Base-by-base conservation (phyloP, 1,140 invertebrate genomes). In the Parasteatoda tepidariorum region DNA sequence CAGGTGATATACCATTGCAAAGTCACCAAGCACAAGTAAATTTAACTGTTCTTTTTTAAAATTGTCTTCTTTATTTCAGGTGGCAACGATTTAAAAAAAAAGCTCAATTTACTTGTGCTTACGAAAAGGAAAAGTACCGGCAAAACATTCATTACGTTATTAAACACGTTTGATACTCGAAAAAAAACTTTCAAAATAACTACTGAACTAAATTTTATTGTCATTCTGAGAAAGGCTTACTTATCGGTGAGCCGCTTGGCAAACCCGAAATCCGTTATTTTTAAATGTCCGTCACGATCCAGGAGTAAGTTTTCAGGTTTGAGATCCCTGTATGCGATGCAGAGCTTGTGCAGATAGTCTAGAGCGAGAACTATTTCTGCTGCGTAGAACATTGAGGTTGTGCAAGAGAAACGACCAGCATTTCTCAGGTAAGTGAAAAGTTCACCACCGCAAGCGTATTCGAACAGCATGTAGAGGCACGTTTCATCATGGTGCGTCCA, bases 251-350 rank as follows among this genome's bases (percentile, higher is more conserved):
- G 89, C 87, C 95, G 95, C 90, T 99, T 99, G 7, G 97, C 96
- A 89, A 99, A 99, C 41, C 97, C 97, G 89, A 99, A 99, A 89
- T 99, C 97, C 15, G 97, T 98, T 74, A 99, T 96, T 89, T 98
- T 98, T 82, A 99, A 90, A 89, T 99, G 97, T 0, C 97, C 97
- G 86, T 97, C 95, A 85, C 92, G 92, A 87, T 97, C 97, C 26
- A 99, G 90, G 0, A 99, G 90, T 24, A 99, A 90, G 89, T 99
- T 99, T 89, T 99, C 97, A 3, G 96, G 96, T 89, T 97, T 97
- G 61, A 94, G 88, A 87, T 92, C 92, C 85, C 92, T 90, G 89
- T 96, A 96, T 11, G 97, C 95, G 81, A 97, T 95, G 87, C 92
- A 93, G 82, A 94, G 92, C 18, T 93, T 92, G 89, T 99, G 97